These are phyloP conservation scores for Anarhynchus alexandrinus DNA, from an alignment of 2,113 vertebrate genomes.

Conservation along the genomic window DNA sequence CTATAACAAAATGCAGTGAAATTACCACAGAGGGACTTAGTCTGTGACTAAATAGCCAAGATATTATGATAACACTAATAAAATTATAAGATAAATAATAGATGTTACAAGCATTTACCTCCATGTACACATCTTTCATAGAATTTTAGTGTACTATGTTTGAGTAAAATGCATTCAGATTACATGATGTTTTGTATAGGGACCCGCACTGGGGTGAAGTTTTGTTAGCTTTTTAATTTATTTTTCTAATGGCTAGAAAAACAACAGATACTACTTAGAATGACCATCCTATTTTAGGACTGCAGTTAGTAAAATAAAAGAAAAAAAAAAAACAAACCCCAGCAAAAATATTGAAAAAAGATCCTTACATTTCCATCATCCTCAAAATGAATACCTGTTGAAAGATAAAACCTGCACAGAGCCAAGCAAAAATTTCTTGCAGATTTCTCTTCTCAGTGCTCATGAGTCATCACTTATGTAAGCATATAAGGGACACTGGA, in stretches of 20 bases:
- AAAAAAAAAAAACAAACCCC: background rate
- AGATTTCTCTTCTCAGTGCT: background rate
- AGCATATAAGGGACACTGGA: background rate
- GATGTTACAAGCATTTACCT: no score
- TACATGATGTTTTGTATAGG: background rate
- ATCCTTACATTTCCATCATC: background rate
- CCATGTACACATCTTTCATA: background rate
- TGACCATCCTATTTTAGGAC: background rate
- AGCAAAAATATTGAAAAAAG: background rate
- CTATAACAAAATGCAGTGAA: background rate
- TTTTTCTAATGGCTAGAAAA: background rate
- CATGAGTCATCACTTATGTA: background rate
- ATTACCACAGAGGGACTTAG: background rate
- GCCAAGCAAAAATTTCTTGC: background rate
- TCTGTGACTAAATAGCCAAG: background rate
- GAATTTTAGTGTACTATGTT: background rate
- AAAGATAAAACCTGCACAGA: background rate
- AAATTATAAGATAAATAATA: background rate
- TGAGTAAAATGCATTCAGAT: background rate
- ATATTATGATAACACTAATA: background rate
- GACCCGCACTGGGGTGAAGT: background rate
- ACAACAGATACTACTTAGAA: background rate
- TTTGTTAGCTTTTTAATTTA: background rate
- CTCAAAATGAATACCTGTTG: background rate
- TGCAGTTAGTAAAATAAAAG: background rate